A percentile compares a stretch with the other conserved stretches of the same genome.
These are phyloP conservation scores for Pseudoatta argentina DNA, from an alignment of 1,140 invertebrate species.

Conservation along the genomic window DNA sequence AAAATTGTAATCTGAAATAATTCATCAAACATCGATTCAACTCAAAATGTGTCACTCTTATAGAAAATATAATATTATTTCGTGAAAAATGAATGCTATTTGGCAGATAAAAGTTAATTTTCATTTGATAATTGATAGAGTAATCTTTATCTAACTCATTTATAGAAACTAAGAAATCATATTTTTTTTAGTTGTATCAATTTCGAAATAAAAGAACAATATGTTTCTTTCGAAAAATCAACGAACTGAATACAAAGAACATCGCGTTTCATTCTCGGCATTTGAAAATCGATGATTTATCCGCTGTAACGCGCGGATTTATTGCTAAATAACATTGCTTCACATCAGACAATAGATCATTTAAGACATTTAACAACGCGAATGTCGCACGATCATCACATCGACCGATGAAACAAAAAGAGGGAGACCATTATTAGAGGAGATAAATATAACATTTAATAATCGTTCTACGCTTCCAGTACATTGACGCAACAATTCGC, in stretches of 20 bases:
- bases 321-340: conserved; percentile 39
- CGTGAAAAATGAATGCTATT: too few relatives aligned
- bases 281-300: conserved; percentile 23
- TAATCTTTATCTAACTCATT: too few relatives aligned
- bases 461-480: conserved; percentile 45
- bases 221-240: background rate
- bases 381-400: background rate
- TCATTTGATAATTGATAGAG: too few relatives aligned
- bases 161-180: too few relatives aligned
- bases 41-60: too few relatives aligned
- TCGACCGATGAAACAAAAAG: background rate
- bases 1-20: too few relatives aligned
- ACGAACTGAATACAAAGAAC: background rate
- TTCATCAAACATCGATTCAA: too few relatives aligned
- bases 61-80: too few relatives aligned
- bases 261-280: conserved; percentile 9
- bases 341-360: conserved; percentile 14
- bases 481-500: conserved; percentile 21
- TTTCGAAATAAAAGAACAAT: too few relatives aligned
- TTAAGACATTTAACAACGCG: conserved; percentile 12
- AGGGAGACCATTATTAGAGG: background rate
- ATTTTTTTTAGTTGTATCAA: too few relatives aligned
- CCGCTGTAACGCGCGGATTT: conserved; percentile 12
- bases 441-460: conserved; percentile 71
- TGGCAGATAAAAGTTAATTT: too few relatives aligned